A percentile compares a stretch with the other conserved stretches of the same genome.
Conservation (phyloP, 2,797 vertebrate species). For the Pseudocheirus occidentalis region DNA sequence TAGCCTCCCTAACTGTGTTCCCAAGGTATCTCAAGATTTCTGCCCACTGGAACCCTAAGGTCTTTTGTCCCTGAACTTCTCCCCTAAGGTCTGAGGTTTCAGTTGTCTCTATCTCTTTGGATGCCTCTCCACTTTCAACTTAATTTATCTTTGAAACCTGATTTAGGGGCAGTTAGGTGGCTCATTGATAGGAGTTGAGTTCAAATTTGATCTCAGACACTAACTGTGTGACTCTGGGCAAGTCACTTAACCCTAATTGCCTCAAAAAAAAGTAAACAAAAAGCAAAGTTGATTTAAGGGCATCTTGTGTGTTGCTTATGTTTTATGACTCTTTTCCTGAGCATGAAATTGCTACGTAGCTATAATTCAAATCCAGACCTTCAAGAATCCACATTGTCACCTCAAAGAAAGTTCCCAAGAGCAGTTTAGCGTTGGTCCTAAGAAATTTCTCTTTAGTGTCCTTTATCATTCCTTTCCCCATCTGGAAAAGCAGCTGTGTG, state of each 20-base stretch:
- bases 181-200: not conserved
- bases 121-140: not conserved
- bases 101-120: not conserved
- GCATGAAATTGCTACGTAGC: not conserved
- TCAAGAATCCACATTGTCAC: not conserved
- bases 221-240: not conserved
- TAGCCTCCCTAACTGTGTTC: not conserved
- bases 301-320: not conserved
- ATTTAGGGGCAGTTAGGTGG: not conserved
- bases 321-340: not conserved
- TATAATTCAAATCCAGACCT: not conserved
- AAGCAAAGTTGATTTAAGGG: not conserved
- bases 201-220: not conserved
- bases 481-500: not conserved
- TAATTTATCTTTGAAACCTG: not conserved
- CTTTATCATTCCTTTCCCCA: not conserved
- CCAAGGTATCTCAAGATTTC: not conserved
- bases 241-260: not conserved
- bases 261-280: not conserved
- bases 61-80: not conserved
- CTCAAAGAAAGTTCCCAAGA: not conserved
- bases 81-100: not conserved
- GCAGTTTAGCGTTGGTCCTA: not conserved
- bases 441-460: not conserved
- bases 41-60: not conserved